Conservation (phyloP, 2,888 invertebrate species). For the Nudaria mundana region DNA sequence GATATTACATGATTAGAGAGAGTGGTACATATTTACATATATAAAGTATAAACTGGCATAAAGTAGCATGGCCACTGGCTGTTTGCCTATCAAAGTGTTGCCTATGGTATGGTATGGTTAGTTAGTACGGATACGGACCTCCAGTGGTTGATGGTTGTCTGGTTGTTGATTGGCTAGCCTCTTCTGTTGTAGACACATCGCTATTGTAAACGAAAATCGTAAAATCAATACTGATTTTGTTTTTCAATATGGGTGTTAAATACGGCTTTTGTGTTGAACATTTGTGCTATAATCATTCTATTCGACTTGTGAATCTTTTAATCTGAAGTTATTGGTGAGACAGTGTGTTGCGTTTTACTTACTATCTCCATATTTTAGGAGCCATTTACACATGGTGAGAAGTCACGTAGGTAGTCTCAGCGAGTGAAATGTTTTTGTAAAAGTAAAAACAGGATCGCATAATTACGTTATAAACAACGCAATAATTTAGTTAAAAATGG, state of each 20-base stretch:
- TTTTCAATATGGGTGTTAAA: slow-evolving; percentile 14
- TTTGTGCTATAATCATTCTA: slow-evolving; percentile 8
- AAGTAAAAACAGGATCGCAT: slow-evolving; percentile 22
- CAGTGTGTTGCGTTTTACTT: slow-evolving; percentile 28
- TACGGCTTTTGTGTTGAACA: slow-evolving; percentile 13
- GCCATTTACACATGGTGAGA: slow-evolving; percentile 78
- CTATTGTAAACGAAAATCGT: slow-evolving; percentile 29
- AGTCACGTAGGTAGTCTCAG: slow-evolving; percentile 72
- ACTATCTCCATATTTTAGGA: slow-evolving; percentile 45
- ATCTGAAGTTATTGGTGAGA: slow-evolving; percentile 12
- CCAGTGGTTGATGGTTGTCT: no score
- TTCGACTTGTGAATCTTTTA: no score
- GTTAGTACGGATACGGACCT: no score
- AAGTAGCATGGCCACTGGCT: no score
- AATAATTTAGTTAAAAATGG: slow-evolving; percentile 46
- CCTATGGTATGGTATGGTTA: no score
- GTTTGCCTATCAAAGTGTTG: no score
- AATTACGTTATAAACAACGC: slow-evolving; percentile 10
- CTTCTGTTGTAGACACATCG: no score
- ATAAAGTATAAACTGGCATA: no score
- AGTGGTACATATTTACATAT: no score
- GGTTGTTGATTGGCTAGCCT: no score
- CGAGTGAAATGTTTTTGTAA: slow-evolving; percentile 32
- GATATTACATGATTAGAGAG: no score
- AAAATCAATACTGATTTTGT: slow-evolving; percentile 30